Base-by-base conservation (phyloP, 2,797 vertebrate species). In the Novumbra hubbsi region DNA sequence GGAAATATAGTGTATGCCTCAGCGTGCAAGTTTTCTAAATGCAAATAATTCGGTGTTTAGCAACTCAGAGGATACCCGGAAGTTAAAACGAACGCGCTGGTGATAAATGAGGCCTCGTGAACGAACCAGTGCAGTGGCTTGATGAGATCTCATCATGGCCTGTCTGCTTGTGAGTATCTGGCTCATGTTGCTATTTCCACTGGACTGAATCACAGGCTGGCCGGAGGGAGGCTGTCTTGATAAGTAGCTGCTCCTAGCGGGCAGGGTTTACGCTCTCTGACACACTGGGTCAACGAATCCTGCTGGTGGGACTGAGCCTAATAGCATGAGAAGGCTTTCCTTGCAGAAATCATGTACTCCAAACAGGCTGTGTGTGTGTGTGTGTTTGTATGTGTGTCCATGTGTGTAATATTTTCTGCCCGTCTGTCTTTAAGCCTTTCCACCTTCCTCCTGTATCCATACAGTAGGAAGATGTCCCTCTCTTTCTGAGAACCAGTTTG, bases 231-330 rank as follows among this genome's bases (percentile, higher is more conserved):
- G 73, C 73, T 66, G 57, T 73, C 65, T 62, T 50, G 70, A 60
- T 67, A 72, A 76, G 57, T 76, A 66, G 71, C 70, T 65, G 24
- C 48, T 63, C 70, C n/a, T n/a, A 68, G 38, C 49, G 19, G 38
- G 71, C 65, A 62, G 30, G 28, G 67, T 70, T 16, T 73, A 21
- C 41, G 34, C 64, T 73, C 66, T 66, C 11, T 79, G 78, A 71
- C 74, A 60, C 71, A 45, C 49, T 65, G 45, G 71, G 71, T 76
- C 70, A 79, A 27, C 17, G 41, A 60, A 66, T 67, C 24, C 70
- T 48, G 68, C 27, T 62, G 78, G 60, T 30, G 24, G 60, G 30
- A 55, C 27, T 49, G 62, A 62, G 73, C 28, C 66, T 76, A 70
- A 73, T 70, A 30, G 60, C n/a, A 41, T 38, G 48, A 65, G 73